These are phyloP conservation scores for Hylaeus anthracinus DNA, from an alignment of 1,140 invertebrate species.

Conservation along the genomic window DNA sequence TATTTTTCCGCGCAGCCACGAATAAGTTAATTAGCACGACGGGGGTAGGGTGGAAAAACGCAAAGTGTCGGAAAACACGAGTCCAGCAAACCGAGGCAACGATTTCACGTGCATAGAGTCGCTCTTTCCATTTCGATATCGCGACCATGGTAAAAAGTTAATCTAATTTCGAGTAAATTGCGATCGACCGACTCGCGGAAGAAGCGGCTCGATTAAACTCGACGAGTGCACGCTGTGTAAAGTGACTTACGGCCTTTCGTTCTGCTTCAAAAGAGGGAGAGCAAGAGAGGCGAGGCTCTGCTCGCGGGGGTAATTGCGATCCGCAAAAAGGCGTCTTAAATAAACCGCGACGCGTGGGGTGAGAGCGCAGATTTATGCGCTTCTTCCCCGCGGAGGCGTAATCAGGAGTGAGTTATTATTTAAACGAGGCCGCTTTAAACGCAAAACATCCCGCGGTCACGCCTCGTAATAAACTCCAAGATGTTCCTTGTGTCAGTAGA, in stretches of 20 bases:
- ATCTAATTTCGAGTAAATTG: constrained; percentile 39
- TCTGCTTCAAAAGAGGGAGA: neutral
- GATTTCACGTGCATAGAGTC: constrained; percentile 16
- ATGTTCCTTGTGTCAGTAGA: neutral
- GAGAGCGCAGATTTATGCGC: constrained; percentile 11
- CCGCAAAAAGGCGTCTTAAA: constrained; percentile 25
- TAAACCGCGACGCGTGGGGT: constrained; percentile 18
- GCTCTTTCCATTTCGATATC: neutral
- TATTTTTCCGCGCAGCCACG: constrained; percentile 11
- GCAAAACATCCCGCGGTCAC: constrained; percentile 18
- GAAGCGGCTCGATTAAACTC: constrained; percentile 33
- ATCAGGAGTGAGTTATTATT: constrained; percentile 36
- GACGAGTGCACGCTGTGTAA: constrained; percentile 17
- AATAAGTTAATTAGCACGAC: constrained; percentile 41
- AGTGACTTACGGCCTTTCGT: constrained; percentile 26
- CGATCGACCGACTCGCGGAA: constrained; percentile 27
- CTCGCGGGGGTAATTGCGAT: constrained; percentile 26
- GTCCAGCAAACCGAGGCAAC: constrained; percentile 17
- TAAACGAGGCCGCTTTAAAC: constrained; percentile 24
- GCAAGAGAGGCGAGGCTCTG: no score
- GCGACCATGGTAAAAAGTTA: constrained; percentile 30
- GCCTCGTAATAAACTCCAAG: constrained; percentile 19
- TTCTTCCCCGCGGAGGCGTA: neutral
- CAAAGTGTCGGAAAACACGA: neutral
- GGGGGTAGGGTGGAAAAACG: neutral